A percentile compares a stretch with the other conserved stretches of the same genome.
These are phyloP conservation scores for Flexamia atlantica DNA, from an alignment of 2,888 invertebrate genomes.

Conservation along the genomic window DNA sequence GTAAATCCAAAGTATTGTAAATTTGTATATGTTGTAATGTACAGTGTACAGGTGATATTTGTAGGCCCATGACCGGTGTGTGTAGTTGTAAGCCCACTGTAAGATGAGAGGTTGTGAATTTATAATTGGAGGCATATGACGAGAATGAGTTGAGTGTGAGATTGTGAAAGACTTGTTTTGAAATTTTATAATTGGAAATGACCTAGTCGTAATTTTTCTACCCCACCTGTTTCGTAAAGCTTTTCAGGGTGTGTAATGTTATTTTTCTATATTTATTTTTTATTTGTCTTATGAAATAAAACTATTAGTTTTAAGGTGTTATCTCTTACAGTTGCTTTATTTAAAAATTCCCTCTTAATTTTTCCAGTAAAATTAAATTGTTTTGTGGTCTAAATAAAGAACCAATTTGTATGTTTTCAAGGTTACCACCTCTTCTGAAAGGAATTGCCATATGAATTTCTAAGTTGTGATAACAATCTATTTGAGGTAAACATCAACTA, in stretches of 20 bases:
- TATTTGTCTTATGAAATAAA: background rate
- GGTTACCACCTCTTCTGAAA: no score
- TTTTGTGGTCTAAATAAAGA: no score
- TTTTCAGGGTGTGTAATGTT: background rate
- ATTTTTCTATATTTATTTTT: background rate
- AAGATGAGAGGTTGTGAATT: no score
- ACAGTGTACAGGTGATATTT: constrained; percentile 11
- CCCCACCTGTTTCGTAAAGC: background rate
- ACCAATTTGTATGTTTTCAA: no score
- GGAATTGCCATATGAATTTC: no score
- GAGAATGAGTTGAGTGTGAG: no score
- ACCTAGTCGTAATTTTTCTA: constrained; percentile 4
- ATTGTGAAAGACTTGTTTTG: background rate
- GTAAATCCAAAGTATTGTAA: background rate
- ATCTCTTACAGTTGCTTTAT: no score
- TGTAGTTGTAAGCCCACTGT: background rate
- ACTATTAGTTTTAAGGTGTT: background rate
- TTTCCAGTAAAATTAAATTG: no score
- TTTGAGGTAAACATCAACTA: no score
- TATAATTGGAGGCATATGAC: no score
- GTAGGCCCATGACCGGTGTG: background rate
- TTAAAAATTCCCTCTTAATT: no score
- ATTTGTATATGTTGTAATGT: constrained; percentile 27
- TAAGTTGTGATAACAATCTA: no score
- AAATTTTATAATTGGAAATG: background rate